Evolutionary conservation across 2,797 vertebrate genomes (phyloP).

Genomic region (Eulemur albifrons): DNA sequence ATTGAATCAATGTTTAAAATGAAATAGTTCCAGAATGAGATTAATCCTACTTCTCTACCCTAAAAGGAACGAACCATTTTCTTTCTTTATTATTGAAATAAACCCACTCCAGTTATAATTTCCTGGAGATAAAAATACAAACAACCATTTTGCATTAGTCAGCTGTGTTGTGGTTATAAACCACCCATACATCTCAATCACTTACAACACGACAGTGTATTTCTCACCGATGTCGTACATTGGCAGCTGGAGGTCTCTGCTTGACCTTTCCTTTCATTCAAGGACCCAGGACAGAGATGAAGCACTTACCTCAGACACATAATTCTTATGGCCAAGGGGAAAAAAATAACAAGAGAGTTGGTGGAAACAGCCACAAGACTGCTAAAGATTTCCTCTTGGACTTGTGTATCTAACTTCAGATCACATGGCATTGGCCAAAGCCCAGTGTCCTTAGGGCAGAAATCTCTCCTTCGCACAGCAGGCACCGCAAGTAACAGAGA

Average conservation of each 20-base stretch:
- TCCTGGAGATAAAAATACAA: not conserved
- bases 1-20: not conserved
- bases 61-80: not conserved
- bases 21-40: not conserved
- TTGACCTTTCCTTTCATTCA: not conserved
- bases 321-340: not conserved
- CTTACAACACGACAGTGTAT: not conserved
- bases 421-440: not conserved
- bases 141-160: not conserved
- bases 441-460: not conserved
- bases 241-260: not conserved
- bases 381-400: not conserved
- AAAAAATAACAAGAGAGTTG: not conserved
- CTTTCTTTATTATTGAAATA: slow-evolving; percentile 16
- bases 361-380: not conserved
- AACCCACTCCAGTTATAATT: not conserved
- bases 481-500: not conserved
- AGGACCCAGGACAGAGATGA: not conserved
- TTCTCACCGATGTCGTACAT: not conserved
- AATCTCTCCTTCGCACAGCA: not conserved
- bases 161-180: not conserved
- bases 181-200: not conserved
- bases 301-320: not conserved
- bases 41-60: not conserved
- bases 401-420: not conserved